These are phyloP conservation scores for Xestia sexstrigata DNA, from an alignment of 2,888 invertebrate genomes.

Conservation along the genomic window DNA sequence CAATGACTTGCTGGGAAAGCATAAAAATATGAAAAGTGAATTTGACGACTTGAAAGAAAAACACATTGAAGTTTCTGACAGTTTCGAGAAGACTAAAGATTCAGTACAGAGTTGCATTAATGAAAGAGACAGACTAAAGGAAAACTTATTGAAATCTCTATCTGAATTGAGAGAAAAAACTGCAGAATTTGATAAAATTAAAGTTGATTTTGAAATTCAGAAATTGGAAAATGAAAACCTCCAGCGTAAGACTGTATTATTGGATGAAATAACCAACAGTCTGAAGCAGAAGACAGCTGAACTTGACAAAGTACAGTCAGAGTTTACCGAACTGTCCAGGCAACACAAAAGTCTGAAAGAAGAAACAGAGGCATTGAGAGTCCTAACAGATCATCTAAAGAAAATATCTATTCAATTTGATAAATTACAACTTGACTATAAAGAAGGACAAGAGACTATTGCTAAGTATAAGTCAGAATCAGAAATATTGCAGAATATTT, in stretches of 20 bases:
- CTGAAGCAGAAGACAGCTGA: slow-evolving; percentile 84
- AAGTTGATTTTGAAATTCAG: slow-evolving; percentile 84
- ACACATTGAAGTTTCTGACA: slow-evolving; percentile 87
- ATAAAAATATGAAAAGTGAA: slow-evolving; percentile 89
- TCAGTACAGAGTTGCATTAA: slow-evolving; percentile 76
- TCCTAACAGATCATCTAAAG: slow-evolving; percentile 83
- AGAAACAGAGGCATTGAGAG: slow-evolving; percentile 85
- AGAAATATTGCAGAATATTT: slow-evolving; percentile 85
- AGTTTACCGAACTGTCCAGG: slow-evolving; percentile 81
- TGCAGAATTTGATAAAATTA: slow-evolving; percentile 80
- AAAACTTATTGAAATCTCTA: slow-evolving; percentile 80
- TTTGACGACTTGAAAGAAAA: slow-evolving; percentile 88
- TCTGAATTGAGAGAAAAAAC: slow-evolving; percentile 82
- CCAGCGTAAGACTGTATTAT: slow-evolving; percentile 81
- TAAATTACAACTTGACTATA: slow-evolving; percentile 83
- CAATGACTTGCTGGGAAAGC: slow-evolving; percentile 91
- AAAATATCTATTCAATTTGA: slow-evolving; percentile 85
- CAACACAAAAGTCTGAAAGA: slow-evolving; percentile 84
- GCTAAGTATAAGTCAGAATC: slow-evolving; percentile 81
- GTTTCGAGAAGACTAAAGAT: slow-evolving; percentile 88
- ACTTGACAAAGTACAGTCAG: slow-evolving; percentile 80
- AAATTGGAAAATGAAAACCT: slow-evolving; percentile 86
- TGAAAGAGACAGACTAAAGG: slow-evolving; percentile 83
- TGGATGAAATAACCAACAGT: slow-evolving; percentile 84
- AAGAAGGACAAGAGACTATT: slow-evolving; percentile 79